Conservation (phyloP, 2,888 invertebrate species). For the Dascillus cervinus region DNA sequence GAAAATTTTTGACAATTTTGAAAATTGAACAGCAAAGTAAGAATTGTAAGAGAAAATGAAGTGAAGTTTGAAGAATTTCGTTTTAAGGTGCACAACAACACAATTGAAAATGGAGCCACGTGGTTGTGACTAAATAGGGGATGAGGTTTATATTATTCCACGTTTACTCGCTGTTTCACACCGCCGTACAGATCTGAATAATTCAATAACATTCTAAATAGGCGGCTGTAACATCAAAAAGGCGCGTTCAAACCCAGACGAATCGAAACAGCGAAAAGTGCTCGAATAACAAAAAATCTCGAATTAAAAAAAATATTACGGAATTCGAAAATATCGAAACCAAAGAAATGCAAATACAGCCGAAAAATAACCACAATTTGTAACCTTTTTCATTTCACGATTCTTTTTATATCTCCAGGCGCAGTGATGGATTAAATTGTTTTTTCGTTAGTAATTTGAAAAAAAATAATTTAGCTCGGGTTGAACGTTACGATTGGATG, state of each 20-base stretch:
- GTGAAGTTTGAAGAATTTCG: slow-evolving; percentile 7
- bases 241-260: slow-evolving; percentile 22
- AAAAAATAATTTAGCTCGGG: no score
- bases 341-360: slow-evolving; percentile 20
- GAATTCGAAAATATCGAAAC: no score
- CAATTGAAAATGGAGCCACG: slow-evolving; percentile 21
- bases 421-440: no score
- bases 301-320: no score
- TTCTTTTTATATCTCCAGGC: no score
- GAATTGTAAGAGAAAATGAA: slow-evolving; percentile 6
- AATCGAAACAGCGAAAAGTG: no score
- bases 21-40: no score
- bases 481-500: no score
- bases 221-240: slow-evolving; percentile 35
- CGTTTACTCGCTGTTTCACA: slow-evolving; percentile 37
- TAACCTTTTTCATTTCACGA: slow-evolving; percentile 8
- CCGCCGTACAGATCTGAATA: slow-evolving; percentile 37
- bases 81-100: slow-evolving; percentile 12
- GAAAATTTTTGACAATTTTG: no score
- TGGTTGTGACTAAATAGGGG: slow-evolving; percentile 26
- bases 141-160: slow-evolving; percentile 35
- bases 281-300: no score
- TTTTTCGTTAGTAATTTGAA: no score
- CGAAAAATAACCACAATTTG: slow-evolving; percentile 14
- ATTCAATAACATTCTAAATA: slow-evolving; percentile 38